Percentiles rank a stretch among this genome's conserved stretches.
phyloP scores from a whole-genome alignment of 2,113 vertebrate genomes.

The Neopipo cinnamomea region DNA sequence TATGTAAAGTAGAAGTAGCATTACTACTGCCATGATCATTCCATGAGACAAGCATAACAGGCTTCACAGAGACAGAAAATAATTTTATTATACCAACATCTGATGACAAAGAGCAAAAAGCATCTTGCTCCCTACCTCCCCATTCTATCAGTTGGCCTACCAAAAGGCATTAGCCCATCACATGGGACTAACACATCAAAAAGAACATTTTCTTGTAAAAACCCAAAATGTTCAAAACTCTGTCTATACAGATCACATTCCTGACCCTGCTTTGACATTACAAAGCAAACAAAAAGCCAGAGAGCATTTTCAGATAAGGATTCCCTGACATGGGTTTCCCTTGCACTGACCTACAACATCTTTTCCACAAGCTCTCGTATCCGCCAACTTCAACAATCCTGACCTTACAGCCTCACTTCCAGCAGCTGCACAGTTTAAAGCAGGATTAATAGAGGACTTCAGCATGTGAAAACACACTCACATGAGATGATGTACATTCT shows the following conservation, averaged over 20 bases:
- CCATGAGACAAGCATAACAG: not conserved
- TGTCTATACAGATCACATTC: slow-evolving; percentile 32
- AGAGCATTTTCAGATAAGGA: slow-evolving; percentile 58
- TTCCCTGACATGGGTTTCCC: slow-evolving; percentile 38
- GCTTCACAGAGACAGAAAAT: not conserved
- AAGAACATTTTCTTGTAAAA: slow-evolving; percentile 31
- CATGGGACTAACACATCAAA: not conserved
- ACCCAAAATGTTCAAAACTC: not conserved
- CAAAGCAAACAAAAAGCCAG: slow-evolving; percentile 57
- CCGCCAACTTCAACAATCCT: not conserved
- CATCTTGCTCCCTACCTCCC: not conserved
- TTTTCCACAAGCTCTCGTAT: slow-evolving; percentile 19
- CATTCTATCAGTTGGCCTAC: not conserved
- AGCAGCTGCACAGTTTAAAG: not conserved
- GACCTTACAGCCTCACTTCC: not conserved
- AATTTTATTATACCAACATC: not conserved
- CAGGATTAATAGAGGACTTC: not conserved
- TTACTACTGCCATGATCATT: not conserved
- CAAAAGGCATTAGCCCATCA: not conserved
- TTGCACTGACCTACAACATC: slow-evolving; percentile 23
- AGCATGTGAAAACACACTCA: not conserved
- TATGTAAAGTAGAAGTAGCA: not conserved
- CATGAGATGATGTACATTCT: not conserved
- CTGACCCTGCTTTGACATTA: slow-evolving; percentile 54
- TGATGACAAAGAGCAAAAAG: not conserved